These are phyloP conservation scores for Chrysolina americana DNA, from an alignment of 2,888 invertebrate species.

Conservation along the genomic window DNA sequence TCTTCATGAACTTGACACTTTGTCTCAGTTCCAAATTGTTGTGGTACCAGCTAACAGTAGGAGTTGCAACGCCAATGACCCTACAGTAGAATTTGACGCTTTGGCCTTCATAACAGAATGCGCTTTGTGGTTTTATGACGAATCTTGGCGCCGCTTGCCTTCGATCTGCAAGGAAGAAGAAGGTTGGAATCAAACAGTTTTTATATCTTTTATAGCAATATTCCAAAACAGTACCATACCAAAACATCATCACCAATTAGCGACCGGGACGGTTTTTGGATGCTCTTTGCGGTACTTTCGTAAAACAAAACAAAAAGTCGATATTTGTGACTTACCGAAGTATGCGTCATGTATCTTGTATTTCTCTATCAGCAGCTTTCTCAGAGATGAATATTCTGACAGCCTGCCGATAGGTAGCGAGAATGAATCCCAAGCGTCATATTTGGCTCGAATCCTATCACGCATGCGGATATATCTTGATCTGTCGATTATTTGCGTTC, in stretches of 20 bases:
- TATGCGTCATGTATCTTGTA: conserved; percentile 97
- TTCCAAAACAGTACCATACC: too few species aligned
- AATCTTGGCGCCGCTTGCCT: conserved; percentile 98
- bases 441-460: conserved; percentile 88
- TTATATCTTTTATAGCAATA: too few species aligned
- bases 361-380: conserved; percentile 95
- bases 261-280: too few species aligned
- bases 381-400: conserved; percentile 96
- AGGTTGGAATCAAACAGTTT: neutral
- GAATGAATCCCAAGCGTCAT: conserved; percentile 86
- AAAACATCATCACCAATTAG: too few species aligned
- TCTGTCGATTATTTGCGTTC: conserved; percentile 85
- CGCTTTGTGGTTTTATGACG: conserved; percentile 95
- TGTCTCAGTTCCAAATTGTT: conserved; percentile 94
- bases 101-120: conserved; percentile 97
- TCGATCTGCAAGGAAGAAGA: conserved; percentile 80
- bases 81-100: conserved; percentile 98
- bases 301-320: too few species aligned
- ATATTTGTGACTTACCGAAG: conserved; percentile 78
- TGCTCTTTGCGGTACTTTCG: too few species aligned
- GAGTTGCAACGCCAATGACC: conserved; percentile 94
- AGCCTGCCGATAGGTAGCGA: conserved; percentile 95
- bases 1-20: conserved; percentile 99
- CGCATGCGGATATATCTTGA: conserved; percentile 90
- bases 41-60: conserved; percentile 96